Percentiles rank a stretch among this genome's conserved stretches.
These are phyloP conservation scores for Automeris io DNA, from an alignment of 2,888 invertebrate genomes.

Conservation along the genomic window DNA sequence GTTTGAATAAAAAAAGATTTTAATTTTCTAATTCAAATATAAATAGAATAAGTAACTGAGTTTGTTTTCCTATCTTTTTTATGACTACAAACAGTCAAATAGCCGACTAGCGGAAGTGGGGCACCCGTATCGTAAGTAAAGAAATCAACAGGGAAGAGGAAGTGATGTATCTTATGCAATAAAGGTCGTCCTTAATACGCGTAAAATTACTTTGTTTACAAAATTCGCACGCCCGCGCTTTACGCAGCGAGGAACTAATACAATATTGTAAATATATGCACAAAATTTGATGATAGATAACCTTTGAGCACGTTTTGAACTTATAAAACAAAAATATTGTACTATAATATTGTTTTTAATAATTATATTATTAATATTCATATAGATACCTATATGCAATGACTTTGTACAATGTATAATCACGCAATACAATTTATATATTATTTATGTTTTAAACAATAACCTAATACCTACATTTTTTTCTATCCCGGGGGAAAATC, in stretches of 20 bases:
- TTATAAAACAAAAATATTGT: no score
- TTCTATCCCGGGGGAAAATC: no score
- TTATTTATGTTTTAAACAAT: no score
- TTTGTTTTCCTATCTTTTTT: constrained; percentile 1
- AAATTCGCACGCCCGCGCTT: constrained; percentile 32
- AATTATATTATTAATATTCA: no score
- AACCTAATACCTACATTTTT: no score
- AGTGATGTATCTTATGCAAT: constrained; percentile 55
- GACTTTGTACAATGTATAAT: no score
- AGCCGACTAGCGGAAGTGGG: constrained; percentile 37
- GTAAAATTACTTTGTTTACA: constrained; percentile 42
- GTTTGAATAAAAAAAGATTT: no score
- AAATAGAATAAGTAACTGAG: background rate
- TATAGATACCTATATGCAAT: no score
- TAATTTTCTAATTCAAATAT: background rate
- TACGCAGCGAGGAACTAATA: constrained; percentile 1
- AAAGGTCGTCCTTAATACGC: constrained; percentile 44
- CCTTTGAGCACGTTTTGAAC: no score
- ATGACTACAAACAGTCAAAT: background rate
- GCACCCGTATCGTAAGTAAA: constrained; percentile 36
- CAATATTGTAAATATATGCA: background rate
- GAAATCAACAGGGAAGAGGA: constrained; percentile 60
- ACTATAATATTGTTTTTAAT: no score
- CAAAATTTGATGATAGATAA: no score
- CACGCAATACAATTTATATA: no score